Conservation (phyloP, 1,140 invertebrate genomes). For the Sycophaga agraensis region DNA sequence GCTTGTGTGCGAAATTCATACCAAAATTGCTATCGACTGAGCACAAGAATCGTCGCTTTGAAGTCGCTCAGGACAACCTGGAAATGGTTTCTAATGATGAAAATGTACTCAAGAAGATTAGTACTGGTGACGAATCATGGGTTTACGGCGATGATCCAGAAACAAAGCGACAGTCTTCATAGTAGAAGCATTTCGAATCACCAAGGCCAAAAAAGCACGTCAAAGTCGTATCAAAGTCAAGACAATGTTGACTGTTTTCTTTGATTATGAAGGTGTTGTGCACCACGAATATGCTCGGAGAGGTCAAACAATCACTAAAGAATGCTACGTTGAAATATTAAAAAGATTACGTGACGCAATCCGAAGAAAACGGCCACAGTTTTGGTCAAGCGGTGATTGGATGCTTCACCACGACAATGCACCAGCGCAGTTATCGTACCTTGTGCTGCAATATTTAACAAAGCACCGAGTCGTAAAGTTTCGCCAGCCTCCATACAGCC, state of each 20-base stretch:
- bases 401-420: constrained; percentile 47
- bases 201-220: neutral
- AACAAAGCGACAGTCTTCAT: constrained; percentile 6
- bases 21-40: constrained; percentile 42
- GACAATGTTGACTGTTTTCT: neutral
- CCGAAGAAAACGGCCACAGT: constrained; percentile 19
- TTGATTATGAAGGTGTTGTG: too few relatives aligned
- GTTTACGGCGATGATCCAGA: constrained; percentile 35
- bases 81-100: constrained; percentile 55
- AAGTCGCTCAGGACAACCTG: constrained; percentile 40
- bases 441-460: constrained; percentile 32
- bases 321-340: constrained; percentile 15
- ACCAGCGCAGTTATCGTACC: constrained; percentile 32
- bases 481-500: constrained; percentile 39
- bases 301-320: constrained; percentile 14
- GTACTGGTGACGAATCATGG: constrained; percentile 39
- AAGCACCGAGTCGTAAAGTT: constrained; percentile 34
- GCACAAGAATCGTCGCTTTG: constrained; percentile 36
- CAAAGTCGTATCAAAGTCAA: neutral
- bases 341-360: constrained; percentile 19
- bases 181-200: neutral
- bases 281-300: constrained; percentile 7
- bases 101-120: constrained; percentile 45
- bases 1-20: too few relatives aligned
- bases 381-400: constrained; percentile 33